Conservation (phyloP, 2,888 invertebrate genomes). For the Orthosia incerta region DNA sequence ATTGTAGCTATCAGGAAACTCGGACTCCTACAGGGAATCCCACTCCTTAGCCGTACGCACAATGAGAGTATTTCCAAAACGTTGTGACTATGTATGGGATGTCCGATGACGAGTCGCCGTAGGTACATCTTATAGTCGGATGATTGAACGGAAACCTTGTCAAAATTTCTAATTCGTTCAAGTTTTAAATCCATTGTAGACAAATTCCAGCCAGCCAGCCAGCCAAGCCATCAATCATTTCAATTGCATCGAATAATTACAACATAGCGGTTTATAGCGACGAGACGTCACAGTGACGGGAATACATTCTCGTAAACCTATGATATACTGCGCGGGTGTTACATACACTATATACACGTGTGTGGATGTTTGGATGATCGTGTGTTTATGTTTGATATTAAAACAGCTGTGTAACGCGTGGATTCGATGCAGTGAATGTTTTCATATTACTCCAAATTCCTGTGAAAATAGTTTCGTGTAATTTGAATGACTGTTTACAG, state of each 20-base stretch:
- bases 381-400: neutral
- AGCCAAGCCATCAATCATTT: conserved; percentile 28
- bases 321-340: conserved; percentile 33
- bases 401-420: conserved; percentile 33
- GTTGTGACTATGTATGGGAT: too few species aligned
- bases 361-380: conserved; percentile 1
- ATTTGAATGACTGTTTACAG: neutral
- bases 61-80: too few species aligned
- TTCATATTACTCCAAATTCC: conserved; percentile 26
- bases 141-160: too few species aligned
- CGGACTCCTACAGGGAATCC: too few species aligned
- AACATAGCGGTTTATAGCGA: conserved; percentile 32
- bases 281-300: conserved; percentile 37
- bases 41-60: too few species aligned
- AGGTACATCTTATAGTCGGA: too few species aligned
- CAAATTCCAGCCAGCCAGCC: neutral
- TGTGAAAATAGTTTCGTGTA: conserved; percentile 18
- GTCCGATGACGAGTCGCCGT: too few species aligned
- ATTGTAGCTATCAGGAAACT: too few species aligned
- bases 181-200: neutral
- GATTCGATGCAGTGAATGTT: conserved; percentile 16
- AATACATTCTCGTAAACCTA: conserved; percentile 57
- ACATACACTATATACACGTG: neutral
- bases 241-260: conserved; percentile 42
- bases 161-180: neutral